Base-by-base conservation (phyloP, 2,888 invertebrate species). In the Euplexia lucipara region DNA sequence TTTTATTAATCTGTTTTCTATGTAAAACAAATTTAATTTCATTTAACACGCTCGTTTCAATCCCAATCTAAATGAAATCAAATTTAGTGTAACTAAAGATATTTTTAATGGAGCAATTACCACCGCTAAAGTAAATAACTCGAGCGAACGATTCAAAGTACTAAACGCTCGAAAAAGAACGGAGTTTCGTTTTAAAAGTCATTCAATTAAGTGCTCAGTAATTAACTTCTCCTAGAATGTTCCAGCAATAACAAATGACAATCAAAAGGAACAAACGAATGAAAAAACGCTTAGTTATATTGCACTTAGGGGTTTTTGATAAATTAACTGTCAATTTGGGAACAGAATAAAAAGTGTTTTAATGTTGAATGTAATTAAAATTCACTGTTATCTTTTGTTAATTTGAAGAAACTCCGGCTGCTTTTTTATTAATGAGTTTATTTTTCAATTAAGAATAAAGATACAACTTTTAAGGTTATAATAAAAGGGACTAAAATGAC, bases 191-290 rank as follows among this genome's bases (percentile, higher is more conserved):
- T 70, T 78, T 45, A 45, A 75, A 81, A 72, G 52, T 73, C 65
- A 70, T 70, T 79, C 57, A 79, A 70, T 76, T 63, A 73, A 76
- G 70, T 79, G 64, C 45, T 10, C 18, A 39, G 65, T 64, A 78
- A 79, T 81, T 75, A 73, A 68, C 52, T 79, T 62, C 49, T 67
- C 12, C 34, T 56, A 54, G 62, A 78, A 54, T 63, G 62, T 67
- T 71, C 57, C 7, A 61, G 57, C 35, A 52, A 58, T 70, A 75
- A 70, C 49, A 75, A 72, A 75, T 61, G 66, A 67, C 66, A 70
- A 60, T 76, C 52, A 70, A 73, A 73, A 53, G 12, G 32, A 59
- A 42, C 16, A 47, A 66, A 48, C 12, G 12, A 60, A 57, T 34
- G 39, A 68, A 73, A 67, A 66, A 60, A 58, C 52, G 44, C 64